Conservation (phyloP, 2,797 vertebrate species). For the Harpagifer antarcticus region DNA sequence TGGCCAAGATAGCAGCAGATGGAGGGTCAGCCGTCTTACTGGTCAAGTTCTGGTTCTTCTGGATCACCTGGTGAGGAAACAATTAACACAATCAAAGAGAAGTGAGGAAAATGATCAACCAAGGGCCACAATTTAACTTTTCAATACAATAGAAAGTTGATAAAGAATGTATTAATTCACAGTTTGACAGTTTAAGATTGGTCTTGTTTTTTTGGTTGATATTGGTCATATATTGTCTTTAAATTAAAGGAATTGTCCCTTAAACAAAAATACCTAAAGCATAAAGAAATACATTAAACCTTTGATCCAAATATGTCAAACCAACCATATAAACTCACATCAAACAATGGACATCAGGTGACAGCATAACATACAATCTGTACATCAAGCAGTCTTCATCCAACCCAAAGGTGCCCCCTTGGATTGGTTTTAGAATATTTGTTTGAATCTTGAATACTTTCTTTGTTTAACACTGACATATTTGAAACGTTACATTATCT, state of each 20-base stretch:
- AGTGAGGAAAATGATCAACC: not conserved
- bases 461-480: not conserved
- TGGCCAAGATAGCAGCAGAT: slow-evolving; percentile 91
- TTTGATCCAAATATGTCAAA: not conserved
- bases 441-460: not conserved
- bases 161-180: slow-evolving; percentile 1
- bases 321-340: not conserved
- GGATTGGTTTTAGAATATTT: not conserved
- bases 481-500: not conserved
- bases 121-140: not conserved
- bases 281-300: not conserved
- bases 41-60: slow-evolving; percentile 87
- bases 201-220: not conserved
- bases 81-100: not conserved
- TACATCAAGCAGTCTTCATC: not conserved
- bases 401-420: not conserved
- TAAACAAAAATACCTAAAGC: not conserved
- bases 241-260: not conserved
- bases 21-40: slow-evolving; percentile 87
- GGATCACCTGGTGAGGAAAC: slow-evolving; percentile 84
- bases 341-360: not conserved
- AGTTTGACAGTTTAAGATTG: not conserved
- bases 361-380: not conserved
- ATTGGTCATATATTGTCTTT: not conserved
- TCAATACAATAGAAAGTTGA: not conserved